These are phyloP conservation scores for Platycnemis pennipes DNA, from an alignment of 2,888 invertebrate species.

Conservation along the genomic window DNA sequence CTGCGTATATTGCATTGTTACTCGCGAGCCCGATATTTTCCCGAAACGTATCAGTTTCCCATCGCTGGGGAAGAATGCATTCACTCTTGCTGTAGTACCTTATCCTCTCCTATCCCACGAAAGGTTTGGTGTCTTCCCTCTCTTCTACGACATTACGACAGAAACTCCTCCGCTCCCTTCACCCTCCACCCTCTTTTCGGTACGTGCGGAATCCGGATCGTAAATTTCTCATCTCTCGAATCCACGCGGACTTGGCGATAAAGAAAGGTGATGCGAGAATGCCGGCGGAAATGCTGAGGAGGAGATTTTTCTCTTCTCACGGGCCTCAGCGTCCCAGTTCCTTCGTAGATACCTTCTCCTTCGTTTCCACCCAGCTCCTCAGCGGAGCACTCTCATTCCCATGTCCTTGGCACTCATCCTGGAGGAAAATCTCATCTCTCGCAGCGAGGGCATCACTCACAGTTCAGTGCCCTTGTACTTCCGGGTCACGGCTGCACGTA, in stretches of 20 bases:
- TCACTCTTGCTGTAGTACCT: background rate
- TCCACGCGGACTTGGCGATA: background rate
- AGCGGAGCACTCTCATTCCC: background rate
- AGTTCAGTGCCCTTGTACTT: too few relatives aligned
- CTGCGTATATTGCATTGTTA: too few relatives aligned
- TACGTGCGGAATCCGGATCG: background rate
- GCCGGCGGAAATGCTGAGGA: background rate
- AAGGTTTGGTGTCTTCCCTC: background rate
- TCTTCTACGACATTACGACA: background rate
- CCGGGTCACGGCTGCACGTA: too few relatives aligned
- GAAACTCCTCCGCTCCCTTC: background rate
- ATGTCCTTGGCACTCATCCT: background rate
- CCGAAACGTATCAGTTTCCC: too few relatives aligned
- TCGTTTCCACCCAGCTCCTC: background rate
- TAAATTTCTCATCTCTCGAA: conserved; percentile 9
- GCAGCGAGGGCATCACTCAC: background rate
- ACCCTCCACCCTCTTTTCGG: background rate
- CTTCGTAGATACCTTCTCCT: background rate
- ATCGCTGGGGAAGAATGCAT: background rate
- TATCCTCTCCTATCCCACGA: too few relatives aligned
- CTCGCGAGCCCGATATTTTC: too few relatives aligned
- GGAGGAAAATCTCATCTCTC: background rate
- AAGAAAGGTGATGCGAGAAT: background rate
- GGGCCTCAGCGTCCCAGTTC: background rate
- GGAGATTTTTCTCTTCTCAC: background rate